phyloP scores from a whole-genome alignment of 2,888 invertebrate species.

The Microctonus aethiopoides region DNA sequence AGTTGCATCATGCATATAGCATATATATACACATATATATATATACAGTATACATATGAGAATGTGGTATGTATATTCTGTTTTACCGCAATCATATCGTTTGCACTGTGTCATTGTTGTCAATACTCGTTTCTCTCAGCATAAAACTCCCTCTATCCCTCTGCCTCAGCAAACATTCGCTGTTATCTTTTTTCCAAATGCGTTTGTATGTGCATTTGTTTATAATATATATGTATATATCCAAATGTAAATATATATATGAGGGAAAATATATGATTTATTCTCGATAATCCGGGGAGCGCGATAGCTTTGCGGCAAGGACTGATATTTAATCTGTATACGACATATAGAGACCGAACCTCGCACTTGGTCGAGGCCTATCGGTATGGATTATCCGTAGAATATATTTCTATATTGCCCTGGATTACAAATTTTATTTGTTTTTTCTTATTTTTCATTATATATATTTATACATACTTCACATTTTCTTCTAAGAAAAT shows the following conservation, averaged over 20 bases:
- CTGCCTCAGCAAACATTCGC: neutral
- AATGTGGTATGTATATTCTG: conserved; percentile 1
- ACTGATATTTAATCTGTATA: conserved; percentile 34
- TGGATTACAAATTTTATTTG: conserved; percentile 60
- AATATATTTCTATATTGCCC: conserved; percentile 60
- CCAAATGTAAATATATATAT: conserved; percentile 9
- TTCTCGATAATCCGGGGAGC: conserved; percentile 63
- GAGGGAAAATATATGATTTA: conserved; percentile 65
- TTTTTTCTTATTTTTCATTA: conserved; percentile 37
- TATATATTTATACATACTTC: conserved; percentile 15
- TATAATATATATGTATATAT: conserved; percentile 11
- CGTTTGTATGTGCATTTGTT: conserved; percentile 4
- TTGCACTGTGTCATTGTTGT: neutral
- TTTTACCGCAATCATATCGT: neutral
- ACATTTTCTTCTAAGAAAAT: conserved; percentile 21
- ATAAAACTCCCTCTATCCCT: neutral
- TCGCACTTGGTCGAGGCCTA: neutral
- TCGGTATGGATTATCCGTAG: conserved; percentile 60
- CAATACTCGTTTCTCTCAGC: neutral
- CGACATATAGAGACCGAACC: conserved; percentile 30
- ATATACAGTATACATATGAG: conserved; percentile 6
- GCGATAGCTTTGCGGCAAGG: conserved; percentile 45
- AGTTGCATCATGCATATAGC: conserved; percentile 17
- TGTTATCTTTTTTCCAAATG: conserved; percentile 5
- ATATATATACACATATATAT: conserved; percentile 6